Conservation (phyloP, 2,113 vertebrate species). For the Oophaga pumilio region DNA sequence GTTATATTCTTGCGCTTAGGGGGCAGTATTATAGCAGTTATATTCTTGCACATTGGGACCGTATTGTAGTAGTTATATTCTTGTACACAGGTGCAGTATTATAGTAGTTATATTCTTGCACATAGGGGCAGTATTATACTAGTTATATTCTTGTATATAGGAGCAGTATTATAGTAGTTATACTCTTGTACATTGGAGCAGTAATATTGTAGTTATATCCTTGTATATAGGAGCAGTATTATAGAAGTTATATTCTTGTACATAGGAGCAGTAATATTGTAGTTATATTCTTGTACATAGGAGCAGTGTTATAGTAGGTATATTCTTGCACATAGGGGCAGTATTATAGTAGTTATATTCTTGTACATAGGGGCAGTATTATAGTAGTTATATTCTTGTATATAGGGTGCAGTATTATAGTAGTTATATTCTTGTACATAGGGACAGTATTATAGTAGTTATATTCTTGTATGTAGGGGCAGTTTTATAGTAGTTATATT, state of each 20-base stretch:
- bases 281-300: not conserved
- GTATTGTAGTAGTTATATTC: too few species aligned
- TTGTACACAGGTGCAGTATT: too few species aligned
- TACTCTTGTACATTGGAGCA: not conserved
- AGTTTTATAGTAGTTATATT: slow-evolving; percentile 5
- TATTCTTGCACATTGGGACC: too few species aligned
- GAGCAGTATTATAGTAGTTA: not conserved
- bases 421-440: not conserved
- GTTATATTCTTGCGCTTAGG: too few species aligned
- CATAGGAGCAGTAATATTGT: not conserved
- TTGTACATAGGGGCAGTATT: not conserved
- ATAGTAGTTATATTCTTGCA: too few species aligned
- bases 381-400: too few species aligned
- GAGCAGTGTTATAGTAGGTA: not conserved
- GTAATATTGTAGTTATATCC: not conserved
- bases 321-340: not conserved
- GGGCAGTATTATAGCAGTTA: too few species aligned
- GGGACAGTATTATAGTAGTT: not conserved
- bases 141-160: too few species aligned
- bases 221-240: not conserved
- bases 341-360: slow-evolving; percentile 12
- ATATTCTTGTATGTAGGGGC: not conserved
- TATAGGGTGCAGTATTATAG: not conserved
- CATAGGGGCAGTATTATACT: too few species aligned
- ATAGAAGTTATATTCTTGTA: not conserved